Evolutionary conservation across 35 echinoderm and acorn worm species (phyloP), one percentile per base, ranked within the genome.

Genomic region (Eucidaris tribuloides): DNA sequence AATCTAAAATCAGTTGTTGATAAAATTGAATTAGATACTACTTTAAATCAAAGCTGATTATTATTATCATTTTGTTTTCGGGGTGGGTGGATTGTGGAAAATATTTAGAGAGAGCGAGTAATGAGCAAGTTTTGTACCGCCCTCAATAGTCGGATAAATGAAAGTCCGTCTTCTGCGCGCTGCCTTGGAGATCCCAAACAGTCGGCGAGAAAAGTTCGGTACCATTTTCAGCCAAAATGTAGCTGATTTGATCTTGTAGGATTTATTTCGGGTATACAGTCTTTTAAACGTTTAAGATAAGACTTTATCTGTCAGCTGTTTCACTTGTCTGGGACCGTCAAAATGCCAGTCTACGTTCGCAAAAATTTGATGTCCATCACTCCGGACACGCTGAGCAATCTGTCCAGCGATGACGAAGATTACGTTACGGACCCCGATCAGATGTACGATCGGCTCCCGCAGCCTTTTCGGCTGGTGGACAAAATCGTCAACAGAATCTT

Each of bases 291-390:
- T 33, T 32, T 7, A 15, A 64, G 61, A 64, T 15, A 29, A 25
- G 24, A n/a, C 28, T 64, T 32, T 19, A 14, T 64, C 30, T 1
- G 19, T 32, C 7, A 32, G 22, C 19, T 15, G 25, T 34, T 64
- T 7, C 30, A 0, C 37, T 2, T 32, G 7, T 27, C 0, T 0
- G 17, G 37, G 37, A 32, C 61, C 28, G 5, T 32, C 24, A 74
- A 42, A 74, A 74, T 74, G 68, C 96, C 96, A 24, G 91, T 93
- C 9, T 99, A 99, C 80, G 96, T 99, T 9, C 64, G 96, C 4
- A 99, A 99, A 66, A 99, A 99, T 45, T 90, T 99, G 46, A 40
- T 99, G 83, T 99, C 91, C 19, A 88, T 93, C 35, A 93, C 85
- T 5, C 96, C 96, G 7, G 90, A 92, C 54, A 84, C 96, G 7